Conservation (phyloP, 2,797 vertebrate species). For the Podarcis siculus region DNA sequence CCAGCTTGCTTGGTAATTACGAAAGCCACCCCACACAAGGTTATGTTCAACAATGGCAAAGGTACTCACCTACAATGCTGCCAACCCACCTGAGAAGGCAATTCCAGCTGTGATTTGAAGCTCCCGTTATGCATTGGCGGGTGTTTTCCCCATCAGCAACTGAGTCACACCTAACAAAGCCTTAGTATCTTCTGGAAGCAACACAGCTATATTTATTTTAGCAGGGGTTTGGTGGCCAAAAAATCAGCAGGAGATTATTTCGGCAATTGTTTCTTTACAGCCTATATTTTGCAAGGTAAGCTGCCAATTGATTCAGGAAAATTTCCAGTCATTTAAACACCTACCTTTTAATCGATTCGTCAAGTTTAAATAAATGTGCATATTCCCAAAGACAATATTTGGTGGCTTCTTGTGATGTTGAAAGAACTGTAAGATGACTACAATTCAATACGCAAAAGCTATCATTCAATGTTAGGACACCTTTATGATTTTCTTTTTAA, state of each 20-base stretch:
- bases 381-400: not conserved
- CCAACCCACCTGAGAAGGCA: not conserved
- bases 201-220: conserved; percentile 19
- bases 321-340: not conserved
- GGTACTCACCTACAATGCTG: not conserved
- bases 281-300: not conserved
- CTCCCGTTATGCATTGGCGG: not conserved
- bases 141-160: not conserved
- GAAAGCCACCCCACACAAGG: not conserved
- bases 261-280: not conserved
- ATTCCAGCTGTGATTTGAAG: not conserved
- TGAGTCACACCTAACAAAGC: not conserved
- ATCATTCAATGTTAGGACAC: not conserved
- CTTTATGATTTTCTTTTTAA: conserved; percentile 21
- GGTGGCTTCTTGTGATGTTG: not conserved
- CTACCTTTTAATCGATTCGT: conserved; percentile 16
- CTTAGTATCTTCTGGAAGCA: conserved; percentile 12
- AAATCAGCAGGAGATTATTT: conserved; percentile 1
- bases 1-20: not conserved
- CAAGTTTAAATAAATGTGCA: conserved; percentile 16
- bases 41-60: not conserved
- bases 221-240: not conserved
- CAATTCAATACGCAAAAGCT: conserved; percentile 1
- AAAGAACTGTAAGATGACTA: not conserved
- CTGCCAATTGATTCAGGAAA: not conserved